Base-by-base conservation (phyloP, 2,888 invertebrate species). In the Amphipoea lucens region DNA sequence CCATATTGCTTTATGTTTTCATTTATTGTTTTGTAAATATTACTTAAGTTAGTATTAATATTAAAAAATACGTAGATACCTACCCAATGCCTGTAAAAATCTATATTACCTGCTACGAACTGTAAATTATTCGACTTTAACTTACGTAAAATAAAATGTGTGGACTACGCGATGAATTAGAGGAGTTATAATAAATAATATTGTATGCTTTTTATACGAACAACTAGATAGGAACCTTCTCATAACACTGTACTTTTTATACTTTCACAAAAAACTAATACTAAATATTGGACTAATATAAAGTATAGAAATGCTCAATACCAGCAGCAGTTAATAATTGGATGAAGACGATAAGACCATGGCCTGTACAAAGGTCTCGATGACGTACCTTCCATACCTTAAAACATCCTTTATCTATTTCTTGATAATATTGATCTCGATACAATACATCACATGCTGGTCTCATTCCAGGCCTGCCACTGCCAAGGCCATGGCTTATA, bases 21-120 rank as follows among this genome's bases (percentile, higher is more conserved):
- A 69, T 70, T 42, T 80, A 79, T 74, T 78, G 72, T 85, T 84
- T 86, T 90, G 90, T 90, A 90, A 82, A 90, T 90, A 90, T 85
- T 82, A 86, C 78, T 74, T 90, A 88, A 84, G 85, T 89, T 85
- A 87, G 82, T 67, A 68, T 84, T 84, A 84, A 74, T 77, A 72
- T 84, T 82, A 88, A 78, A 70, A 75, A 70, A 75, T 79, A 60
- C 65, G 48, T 82, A 83, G 80, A 65, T 71, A 83, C 73, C 63
- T 78, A 71, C 76, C 42, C 70, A 36, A 82, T 90, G 81, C 82
- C 84, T 88, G 71, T 84, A 81, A 82, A 86, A 79, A 74, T 66
- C 63, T 76, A 69, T 63, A 74, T 68, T 74, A 84, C 29, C 68
- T 65, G 57, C 70, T 72, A 72, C 23, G 29, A 73, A 80, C 62